Evolutionary conservation across 1,140 invertebrate species (phyloP).

Genomic region (Drosophila takahashii): DNA sequence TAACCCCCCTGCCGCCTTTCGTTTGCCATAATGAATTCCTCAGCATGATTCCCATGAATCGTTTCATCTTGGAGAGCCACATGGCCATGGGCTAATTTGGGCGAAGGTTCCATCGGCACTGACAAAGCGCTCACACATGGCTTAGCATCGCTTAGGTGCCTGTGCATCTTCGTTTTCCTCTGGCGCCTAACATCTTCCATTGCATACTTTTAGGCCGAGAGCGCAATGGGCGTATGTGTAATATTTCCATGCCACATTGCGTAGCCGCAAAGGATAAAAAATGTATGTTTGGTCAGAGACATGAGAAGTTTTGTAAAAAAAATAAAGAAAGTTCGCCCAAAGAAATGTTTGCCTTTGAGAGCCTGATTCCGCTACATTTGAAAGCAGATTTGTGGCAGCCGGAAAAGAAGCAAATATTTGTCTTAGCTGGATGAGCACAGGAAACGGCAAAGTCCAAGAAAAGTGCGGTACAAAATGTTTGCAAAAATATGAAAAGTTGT

Average conservation of each 20-base stretch:
- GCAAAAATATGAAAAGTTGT: neutral
- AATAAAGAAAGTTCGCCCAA: constrained; percentile 4
- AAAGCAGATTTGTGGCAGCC: constrained; percentile 32
- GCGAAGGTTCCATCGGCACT: constrained; percentile 38
- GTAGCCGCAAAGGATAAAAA: constrained; percentile 37
- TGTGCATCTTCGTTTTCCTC: neutral
- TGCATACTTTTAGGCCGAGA: constrained; percentile 41
- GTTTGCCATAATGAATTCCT: constrained; percentile 43
- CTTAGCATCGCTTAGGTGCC: constrained; percentile 27
- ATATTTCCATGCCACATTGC: constrained; percentile 51
- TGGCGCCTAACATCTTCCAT: constrained; percentile 3
- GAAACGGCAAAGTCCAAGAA: neutral
- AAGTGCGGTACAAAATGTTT: neutral
- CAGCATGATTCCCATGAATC: constrained; percentile 40
- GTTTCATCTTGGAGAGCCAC: constrained; percentile 47
- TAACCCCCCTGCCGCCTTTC: neutral
- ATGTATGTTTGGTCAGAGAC: constrained; percentile 31
- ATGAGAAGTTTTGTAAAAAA: constrained; percentile 19
- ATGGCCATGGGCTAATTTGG: constrained; percentile 56
- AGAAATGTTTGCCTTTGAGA: constrained; percentile 28
- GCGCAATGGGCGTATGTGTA: constrained; percentile 46
- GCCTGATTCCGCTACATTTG: constrained; percentile 45
- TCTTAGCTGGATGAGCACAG: constrained; percentile 20
- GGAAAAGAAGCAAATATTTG: constrained; percentile 37
- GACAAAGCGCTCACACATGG: constrained; percentile 41